These are phyloP conservation scores for Chionis minor DNA, from an alignment of 2,113 vertebrate species.

Conservation along the genomic window DNA sequence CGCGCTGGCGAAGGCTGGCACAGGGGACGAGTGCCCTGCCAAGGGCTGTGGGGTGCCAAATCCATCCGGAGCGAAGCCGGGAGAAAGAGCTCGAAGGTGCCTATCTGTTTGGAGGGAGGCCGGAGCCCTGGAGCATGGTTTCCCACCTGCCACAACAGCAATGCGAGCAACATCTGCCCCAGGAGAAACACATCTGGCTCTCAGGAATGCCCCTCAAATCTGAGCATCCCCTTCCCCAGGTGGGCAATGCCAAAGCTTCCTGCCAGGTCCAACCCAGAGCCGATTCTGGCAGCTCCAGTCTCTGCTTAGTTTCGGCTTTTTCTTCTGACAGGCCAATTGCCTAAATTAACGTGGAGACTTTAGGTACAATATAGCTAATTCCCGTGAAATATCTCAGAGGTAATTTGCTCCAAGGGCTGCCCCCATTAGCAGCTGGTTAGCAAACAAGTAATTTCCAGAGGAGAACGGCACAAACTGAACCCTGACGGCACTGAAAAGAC, in stretches of 20 bases:
- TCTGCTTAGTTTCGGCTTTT: not conserved
- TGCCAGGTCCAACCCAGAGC: not conserved
- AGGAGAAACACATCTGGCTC: not conserved
- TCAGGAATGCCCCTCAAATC: not conserved
- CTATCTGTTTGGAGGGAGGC: accelerated
- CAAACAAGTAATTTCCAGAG: not conserved
- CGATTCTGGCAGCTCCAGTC: not conserved
- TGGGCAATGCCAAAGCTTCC: not conserved
- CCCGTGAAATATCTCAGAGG: not conserved
- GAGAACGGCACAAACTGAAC: not conserved
- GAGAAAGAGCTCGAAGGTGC: not conserved
- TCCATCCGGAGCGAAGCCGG: not conserved
- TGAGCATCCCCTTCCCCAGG: not conserved
- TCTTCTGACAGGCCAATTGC: not conserved
- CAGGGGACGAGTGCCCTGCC: accelerated
- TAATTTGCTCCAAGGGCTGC: slow-evolving; percentile 4
- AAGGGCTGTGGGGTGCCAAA: not conserved
- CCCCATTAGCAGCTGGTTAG: not conserved
- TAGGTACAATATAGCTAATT: not conserved
- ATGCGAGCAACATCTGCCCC: not conserved
- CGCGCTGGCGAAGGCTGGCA: not conserved
- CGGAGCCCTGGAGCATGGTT: not conserved
- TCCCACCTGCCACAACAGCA: not conserved
- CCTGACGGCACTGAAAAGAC: not conserved
- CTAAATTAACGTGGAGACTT: not conserved